Conservation (phyloP, 2,113 vertebrate genomes). For the Bettongia penicillata region DNA sequence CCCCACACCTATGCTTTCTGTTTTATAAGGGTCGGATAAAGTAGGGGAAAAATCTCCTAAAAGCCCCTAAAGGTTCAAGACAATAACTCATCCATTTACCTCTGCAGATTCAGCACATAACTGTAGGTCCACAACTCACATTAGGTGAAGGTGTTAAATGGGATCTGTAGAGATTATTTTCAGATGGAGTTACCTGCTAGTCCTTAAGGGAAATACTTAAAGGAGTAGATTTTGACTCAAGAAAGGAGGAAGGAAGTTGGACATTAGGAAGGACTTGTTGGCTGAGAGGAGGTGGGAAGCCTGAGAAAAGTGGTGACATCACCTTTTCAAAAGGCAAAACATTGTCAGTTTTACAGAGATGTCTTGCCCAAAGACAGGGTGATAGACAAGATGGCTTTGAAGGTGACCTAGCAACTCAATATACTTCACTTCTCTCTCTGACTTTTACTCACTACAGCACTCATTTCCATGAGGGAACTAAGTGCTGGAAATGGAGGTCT, state of each 20-base stretch:
- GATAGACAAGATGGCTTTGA: neutral
- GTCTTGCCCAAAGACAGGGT: neutral
- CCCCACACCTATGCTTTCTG: neutral
- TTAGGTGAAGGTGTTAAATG: neutral
- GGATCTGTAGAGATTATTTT: neutral
- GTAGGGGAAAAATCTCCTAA: neutral
- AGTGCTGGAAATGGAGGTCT: neutral
- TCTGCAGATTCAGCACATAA: neutral
- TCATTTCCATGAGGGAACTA: neutral
- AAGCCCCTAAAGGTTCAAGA: neutral
- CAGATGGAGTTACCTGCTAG: neutral
- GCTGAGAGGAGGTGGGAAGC: neutral
- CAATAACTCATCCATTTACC: neutral
- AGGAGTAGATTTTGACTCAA: slow-evolving; percentile 1
- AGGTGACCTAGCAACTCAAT: neutral
- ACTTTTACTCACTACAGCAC: neutral
- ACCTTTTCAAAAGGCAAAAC: slow-evolving; percentile 18
- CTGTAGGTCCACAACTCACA: neutral
- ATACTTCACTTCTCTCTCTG: neutral
- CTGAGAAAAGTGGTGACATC: neutral
- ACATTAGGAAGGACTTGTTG: slow-evolving; percentile 43
- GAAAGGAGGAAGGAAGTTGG: neutral
- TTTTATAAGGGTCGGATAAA: neutral
- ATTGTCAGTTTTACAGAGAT: neutral
- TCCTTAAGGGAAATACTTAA: neutral